Evolutionary conservation across 53 echinoderm and acorn worm species (phyloP), one percentile per base, ranked within the genome.

Genomic region (Antedon mediterranea): DNA sequence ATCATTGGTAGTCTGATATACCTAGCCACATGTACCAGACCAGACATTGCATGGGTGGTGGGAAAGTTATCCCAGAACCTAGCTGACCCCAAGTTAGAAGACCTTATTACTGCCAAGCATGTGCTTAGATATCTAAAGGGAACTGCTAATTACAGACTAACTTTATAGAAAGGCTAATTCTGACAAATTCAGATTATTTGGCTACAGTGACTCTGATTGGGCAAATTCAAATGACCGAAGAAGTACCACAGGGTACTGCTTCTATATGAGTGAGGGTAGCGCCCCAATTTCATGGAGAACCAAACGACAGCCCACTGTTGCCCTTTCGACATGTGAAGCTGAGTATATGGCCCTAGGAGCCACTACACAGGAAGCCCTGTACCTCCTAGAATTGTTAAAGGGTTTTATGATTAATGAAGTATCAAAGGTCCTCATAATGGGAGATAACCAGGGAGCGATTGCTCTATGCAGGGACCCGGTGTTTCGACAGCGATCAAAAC

Each of bases 361-460:
- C 14, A 78, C 84, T 30, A 84, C 23, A 13, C 80, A 84, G 70
- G 84, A 84, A n/a, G 74, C 79, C 31, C 42, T 80, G 32, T 85
- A 80, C 32, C 34, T 84, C 31, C 31, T 74, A 23, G 84, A 84
- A 43, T 74, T 84, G 29, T 79, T 80, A 32, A 42, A 30, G 4
- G 72, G 75, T 28, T 79, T 84, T 78, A 43, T n/a, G 23, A 33
- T 43, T 18, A 31, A 26, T 41, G 31, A 80, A 0, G 32, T 74
- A 74, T 34, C 74, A 6, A 70, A n/a, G 31, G 75, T 41, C 34
- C 33, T 33, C 8, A 84, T 84, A 71, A 30, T 30, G 33, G 84
- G 71, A 74, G 85, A 85, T 31, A 85, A 81, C 78, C 85, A 81
- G 81, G 80, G 81, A 72, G 70, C 85, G 6, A 32, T 85, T 32